A percentile compares a stretch with the other conserved stretches of the same genome.
These are phyloP conservation scores for Polia nebulosa DNA, from an alignment of 2,888 invertebrate species.

Conservation along the genomic window DNA sequence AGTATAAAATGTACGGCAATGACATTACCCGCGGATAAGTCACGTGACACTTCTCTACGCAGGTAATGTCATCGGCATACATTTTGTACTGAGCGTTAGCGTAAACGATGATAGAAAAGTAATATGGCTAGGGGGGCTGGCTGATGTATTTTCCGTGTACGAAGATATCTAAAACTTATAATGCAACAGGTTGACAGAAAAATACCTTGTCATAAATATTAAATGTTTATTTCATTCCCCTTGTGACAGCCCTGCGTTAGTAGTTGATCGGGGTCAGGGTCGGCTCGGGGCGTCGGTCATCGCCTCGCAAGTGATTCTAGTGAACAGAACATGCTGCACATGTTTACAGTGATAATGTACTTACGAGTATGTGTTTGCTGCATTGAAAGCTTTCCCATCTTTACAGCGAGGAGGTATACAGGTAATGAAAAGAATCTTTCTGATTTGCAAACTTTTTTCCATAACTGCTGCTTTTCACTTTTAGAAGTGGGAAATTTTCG, in stretches of 20 bases:
- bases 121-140: no score
- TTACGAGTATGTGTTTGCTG: constrained; percentile 28
- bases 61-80: no score
- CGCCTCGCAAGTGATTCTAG: constrained; percentile 18
- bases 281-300: constrained; percentile 47
- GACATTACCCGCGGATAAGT: no score
- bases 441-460: not conserved
- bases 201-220: not conserved
- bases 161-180: not conserved
- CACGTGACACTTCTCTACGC: no score
- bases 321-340: constrained; percentile 14
- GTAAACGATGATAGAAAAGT: no score
- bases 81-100: no score
- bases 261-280: constrained; percentile 54
- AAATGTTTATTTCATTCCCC: not conserved
- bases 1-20: no score
- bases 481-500: constrained; percentile 11
- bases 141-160: not conserved
- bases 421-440: not conserved
- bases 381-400: constrained; percentile 18
- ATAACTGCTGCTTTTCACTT: not conserved
- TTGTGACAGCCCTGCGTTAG: constrained; percentile 33
- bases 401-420: not conserved
- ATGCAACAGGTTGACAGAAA: not conserved
- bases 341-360: constrained; percentile 21